Base-by-base conservation (phyloP, 2,797 vertebrate species). In the Phoebastria nigripes region DNA sequence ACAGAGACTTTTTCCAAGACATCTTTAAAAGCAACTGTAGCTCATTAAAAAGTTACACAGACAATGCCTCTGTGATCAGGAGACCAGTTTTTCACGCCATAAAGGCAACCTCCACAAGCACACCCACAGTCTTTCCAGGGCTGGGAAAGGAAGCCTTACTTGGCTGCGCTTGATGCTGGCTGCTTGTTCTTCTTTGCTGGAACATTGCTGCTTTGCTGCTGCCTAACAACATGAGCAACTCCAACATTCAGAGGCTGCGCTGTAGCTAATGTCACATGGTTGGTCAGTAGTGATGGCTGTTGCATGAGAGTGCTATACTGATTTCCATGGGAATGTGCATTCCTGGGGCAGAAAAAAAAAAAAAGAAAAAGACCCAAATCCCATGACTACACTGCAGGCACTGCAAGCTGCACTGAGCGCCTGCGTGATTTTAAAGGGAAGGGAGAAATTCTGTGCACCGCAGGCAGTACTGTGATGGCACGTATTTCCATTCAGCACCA, bases 121-220 rank as follows among this genome's bases (percentile, higher is more conserved):
- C 67, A 15, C 55, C 37, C 9, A 0, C 46, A 52, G 14, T 11
- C 78, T 63, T 54, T 21, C 54, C 8, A n/a, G 37, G 73, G 39
- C 76, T 80, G 49, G 42, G 26, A 73, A 62, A 62, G 52, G 42
- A 79, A 87, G 65, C 80, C 98, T 98, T 97, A 99, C 99, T 99
- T 99, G 93, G 98, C 97, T 96, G 98, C 97, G 70, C 79, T 97
- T 12, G 97, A 93, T 28, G 96, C 97, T 94, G 98, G 98, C 51
- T 98, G 99, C 95, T 99, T 99, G 58, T 98, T 98, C 97, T 99
- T 99, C 98, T 99, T 99, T 33, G 98, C 98, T 55, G 98, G 97
- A 62, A 97, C 93, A 9, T 97, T 97, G 96, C 98, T 98, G 96
- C 98, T 98, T 90, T 99, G 99, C 72, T 99, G 99, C 88, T 98